These are phyloP conservation scores for Simalia tracyae DNA, from an alignment of 2,797 vertebrate genomes.

Conservation along the genomic window DNA sequence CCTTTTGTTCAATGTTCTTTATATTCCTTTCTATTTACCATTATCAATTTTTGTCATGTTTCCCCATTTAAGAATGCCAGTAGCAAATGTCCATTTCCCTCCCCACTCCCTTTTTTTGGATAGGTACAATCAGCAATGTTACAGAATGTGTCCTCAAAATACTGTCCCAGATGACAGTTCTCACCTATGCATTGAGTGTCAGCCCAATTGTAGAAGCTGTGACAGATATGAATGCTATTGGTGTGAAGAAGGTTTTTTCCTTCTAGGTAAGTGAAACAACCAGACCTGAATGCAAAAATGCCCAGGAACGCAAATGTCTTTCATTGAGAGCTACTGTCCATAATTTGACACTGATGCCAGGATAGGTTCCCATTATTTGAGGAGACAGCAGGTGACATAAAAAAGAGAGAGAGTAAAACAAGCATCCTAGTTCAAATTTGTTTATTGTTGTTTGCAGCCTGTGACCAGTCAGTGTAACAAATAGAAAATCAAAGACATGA, in stretches of 20 bases:
- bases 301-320: not conserved
- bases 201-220: slow-evolving; percentile 79
- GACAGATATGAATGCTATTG: slow-evolving; percentile 79
- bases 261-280: slow-evolving; percentile 74
- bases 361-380: not conserved
- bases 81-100: not conserved
- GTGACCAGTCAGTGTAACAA: not conserved
- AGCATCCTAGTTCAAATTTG: not conserved
- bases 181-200: slow-evolving; percentile 76
- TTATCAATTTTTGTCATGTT: not conserved
- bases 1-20: not conserved
- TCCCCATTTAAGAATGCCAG: not conserved
- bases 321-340: not conserved
- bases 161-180: slow-evolving; percentile 72
- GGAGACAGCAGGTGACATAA: not conserved
- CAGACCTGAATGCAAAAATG: not conserved
- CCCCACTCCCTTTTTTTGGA: slow-evolving; percentile 12
- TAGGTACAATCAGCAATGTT: slow-evolving; percentile 81
- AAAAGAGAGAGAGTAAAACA: not conserved
- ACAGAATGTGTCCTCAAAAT: slow-evolving; percentile 81
- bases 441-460: not conserved
- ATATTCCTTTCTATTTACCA: not conserved
- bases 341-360: not conserved
- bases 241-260: slow-evolving; percentile 81
- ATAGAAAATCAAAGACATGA: not conserved